phyloP scores from a whole-genome alignment of 1,140 invertebrate genomes.

The Calliphora vicina region DNA sequence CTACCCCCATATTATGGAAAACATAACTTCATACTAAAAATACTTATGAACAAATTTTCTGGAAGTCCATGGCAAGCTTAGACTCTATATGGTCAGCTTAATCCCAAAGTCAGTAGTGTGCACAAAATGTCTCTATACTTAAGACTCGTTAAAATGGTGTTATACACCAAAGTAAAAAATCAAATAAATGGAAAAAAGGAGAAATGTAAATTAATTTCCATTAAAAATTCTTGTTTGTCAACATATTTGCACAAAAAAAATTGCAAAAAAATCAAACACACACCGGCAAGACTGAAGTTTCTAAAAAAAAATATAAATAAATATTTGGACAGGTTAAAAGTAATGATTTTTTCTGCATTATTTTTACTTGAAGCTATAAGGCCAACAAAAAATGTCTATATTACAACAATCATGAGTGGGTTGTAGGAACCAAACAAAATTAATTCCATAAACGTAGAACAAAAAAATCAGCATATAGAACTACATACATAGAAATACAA shows the following conservation, averaged over 20 bases:
- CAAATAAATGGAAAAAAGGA: background rate
- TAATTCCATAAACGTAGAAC: no score
- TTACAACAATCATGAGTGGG: no score
- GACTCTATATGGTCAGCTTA: no score
- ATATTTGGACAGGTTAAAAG: background rate
- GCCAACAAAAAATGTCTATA: background rate
- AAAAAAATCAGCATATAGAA: no score
- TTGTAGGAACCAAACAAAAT: no score
- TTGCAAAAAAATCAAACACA: background rate
- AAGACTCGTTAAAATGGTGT: background rate
- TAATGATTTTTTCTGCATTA: background rate
- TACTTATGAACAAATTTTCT: no score
- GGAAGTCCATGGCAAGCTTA: no score
- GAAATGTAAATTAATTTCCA: conserved; percentile 19
- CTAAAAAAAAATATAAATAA: background rate
- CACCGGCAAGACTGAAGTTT: background rate
- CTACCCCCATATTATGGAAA: no score
- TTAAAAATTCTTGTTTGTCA: background rate
- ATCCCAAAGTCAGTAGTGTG: no score
- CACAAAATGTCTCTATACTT: no score
- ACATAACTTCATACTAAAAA: no score
- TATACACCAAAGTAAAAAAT: background rate
- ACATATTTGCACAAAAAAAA: background rate
- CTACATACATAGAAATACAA: no score
- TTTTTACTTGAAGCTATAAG: background rate